phyloP scores from a whole-genome alignment of 2,797 vertebrate species.

The Rousettus madagascariensis region DNA sequence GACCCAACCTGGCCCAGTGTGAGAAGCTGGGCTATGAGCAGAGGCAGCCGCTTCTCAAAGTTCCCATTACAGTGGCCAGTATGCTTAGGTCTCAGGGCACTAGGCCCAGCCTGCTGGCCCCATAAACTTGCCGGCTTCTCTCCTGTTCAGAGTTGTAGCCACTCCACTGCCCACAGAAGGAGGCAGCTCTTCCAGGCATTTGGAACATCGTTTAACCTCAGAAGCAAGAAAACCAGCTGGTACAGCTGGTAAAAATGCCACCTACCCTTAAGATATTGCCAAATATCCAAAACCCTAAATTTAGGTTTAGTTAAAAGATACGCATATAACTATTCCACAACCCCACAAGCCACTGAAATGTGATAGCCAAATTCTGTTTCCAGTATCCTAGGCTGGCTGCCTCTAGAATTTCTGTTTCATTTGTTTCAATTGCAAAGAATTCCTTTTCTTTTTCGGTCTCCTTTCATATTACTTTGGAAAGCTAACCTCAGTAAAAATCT shows the following conservation, averaged over 20 bases:
- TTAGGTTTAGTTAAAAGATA: conserved; percentile 55
- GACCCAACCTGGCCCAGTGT: not conserved
- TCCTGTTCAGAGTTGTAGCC: not conserved
- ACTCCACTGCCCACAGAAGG: not conserved
- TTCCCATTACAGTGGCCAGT: not conserved
- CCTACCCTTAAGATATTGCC: not conserved
- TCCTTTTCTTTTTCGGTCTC: not conserved
- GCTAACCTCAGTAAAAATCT: not conserved
- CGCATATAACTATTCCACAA: not conserved
- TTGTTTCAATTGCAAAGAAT: conserved; percentile 34
- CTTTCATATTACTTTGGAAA: conserved; percentile 30
- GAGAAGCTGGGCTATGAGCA: not conserved
- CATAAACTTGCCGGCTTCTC: not conserved
- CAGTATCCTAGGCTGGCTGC: not conserved
- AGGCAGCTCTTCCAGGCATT: not conserved
- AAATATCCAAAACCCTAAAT: conserved; percentile 49
- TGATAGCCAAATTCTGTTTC: not conserved
- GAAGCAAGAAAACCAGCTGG: not conserved
- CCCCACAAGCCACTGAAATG: conserved; percentile 8
- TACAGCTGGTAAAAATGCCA: conserved; percentile 8
- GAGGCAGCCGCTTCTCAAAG: not conserved
- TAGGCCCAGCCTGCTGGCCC: not conserved
- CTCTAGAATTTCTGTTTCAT: conserved; percentile 42
- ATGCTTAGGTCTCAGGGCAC: not conserved
- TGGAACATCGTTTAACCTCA: not conserved